A percentile compares a stretch with the other conserved stretches of the same genome.
Evolutionary conservation across 2,888 invertebrate species (phyloP).

Genomic region (Meiosimyza decipiens): DNA sequence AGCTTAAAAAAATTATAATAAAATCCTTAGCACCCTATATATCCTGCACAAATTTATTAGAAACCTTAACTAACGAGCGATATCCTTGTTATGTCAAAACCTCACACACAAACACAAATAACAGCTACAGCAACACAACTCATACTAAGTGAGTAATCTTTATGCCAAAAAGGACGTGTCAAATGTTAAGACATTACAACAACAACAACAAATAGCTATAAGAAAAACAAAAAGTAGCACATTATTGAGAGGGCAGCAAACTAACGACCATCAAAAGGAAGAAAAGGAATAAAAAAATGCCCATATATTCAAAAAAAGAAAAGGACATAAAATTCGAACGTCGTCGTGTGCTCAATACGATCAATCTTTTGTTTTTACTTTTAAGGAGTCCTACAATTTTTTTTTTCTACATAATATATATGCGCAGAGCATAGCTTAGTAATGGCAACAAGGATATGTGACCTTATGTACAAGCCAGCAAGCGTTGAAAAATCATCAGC

Average conservation of each 20-base stretch:
- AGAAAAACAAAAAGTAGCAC: not conserved
- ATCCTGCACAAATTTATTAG: slow-evolving; percentile 17
- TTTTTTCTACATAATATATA: slow-evolving; percentile 38
- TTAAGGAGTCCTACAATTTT: slow-evolving; percentile 31
- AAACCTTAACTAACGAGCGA: slow-evolving; percentile 47
- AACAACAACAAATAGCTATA: slow-evolving; percentile 33
- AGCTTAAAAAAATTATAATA: slow-evolving; percentile 7
- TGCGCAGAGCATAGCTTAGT: slow-evolving; percentile 24
- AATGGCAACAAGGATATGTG: too few species aligned
- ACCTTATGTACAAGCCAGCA: too few species aligned
- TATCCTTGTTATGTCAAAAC: slow-evolving; percentile 36
- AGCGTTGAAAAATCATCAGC: not conserved
- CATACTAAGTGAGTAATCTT: slow-evolving; percentile 47
- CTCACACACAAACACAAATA: slow-evolving; percentile 36
- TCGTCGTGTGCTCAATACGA: slow-evolving; percentile 35
- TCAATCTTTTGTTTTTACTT: slow-evolving; percentile 33
- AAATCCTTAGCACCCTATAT: slow-evolving; percentile 18
- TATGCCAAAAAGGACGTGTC: slow-evolving; percentile 61
- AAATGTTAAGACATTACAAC: slow-evolving; percentile 64
- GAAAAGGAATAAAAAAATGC: not conserved
- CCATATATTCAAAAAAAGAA: not conserved
- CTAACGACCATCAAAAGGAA: not conserved
- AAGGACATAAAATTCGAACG: slow-evolving; percentile 19
- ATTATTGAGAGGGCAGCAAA: slow-evolving; percentile 7
- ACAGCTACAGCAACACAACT: slow-evolving; percentile 38